Conservation (phyloP, 1,140 invertebrate species). For the Pinna nobilis region DNA sequence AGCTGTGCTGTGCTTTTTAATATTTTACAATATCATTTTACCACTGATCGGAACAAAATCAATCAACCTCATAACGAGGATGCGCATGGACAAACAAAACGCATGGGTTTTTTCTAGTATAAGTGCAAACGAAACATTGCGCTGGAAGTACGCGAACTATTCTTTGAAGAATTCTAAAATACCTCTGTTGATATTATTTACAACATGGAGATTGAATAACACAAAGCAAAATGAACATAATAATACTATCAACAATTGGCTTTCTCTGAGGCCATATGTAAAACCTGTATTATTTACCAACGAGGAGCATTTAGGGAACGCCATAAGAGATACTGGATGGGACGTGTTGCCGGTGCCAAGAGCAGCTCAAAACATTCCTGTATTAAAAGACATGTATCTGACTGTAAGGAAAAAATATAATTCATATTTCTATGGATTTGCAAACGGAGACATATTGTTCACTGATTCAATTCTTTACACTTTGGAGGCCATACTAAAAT, state of each 20-base stretch:
- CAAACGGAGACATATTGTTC: conserved; percentile 60
- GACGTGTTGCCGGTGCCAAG: conserved; percentile 22
- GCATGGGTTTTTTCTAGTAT: too few relatives aligned
- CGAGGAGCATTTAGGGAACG: conserved; percentile 14
- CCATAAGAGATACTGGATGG: conserved; percentile 38
- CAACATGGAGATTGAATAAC: conserved; percentile 41
- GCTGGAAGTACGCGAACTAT: too few relatives aligned
- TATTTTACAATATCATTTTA: too few relatives aligned
- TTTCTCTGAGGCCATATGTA: conserved; percentile 31
- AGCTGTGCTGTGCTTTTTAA: too few relatives aligned
- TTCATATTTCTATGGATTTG: conserved; percentile 53
- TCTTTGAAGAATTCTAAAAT: neutral
- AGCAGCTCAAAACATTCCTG: conserved; percentile 39
- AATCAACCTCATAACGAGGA: too few relatives aligned
- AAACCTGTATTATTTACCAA: conserved; percentile 49
- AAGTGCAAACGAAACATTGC: too few relatives aligned
- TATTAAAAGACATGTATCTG: conserved; percentile 54
- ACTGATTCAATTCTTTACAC: conserved; percentile 45
- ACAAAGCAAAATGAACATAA: conserved; percentile 42
- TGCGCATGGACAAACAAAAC: too few relatives aligned
- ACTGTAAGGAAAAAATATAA: conserved; percentile 39
- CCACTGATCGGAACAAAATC: too few relatives aligned
- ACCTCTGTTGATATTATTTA: conserved; percentile 50
- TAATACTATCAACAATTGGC: conserved; percentile 54
- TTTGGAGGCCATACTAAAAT: conserved; percentile 28